Base-by-base conservation (phyloP, 1,140 invertebrate genomes). In the Aphidius gifuensis region DNA sequence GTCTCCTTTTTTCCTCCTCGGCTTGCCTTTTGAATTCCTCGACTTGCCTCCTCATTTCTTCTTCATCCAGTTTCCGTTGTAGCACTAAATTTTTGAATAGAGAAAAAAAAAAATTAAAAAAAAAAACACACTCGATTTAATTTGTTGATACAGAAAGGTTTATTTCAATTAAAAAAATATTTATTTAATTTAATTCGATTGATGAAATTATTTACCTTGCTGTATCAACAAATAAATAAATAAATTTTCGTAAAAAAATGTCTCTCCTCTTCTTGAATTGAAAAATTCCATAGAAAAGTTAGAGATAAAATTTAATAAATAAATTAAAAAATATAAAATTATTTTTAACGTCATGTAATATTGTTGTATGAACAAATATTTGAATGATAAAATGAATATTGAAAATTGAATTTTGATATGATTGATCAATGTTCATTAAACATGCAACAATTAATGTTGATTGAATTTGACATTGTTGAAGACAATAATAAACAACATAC, bases 1-100 rank as follows among this genome's bases (percentile, higher is more conserved):
- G 70, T 6, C 69, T 55, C 11, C 69, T 67, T 61, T 81, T 72
- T 7, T 73, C 73, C 21, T 74, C 73, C 23, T 74, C 76, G 23
- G 72, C 73, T 49, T 70, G 68, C 47, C 71, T 67, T 67, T 67
- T 65, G 48, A 65, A 61, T 63, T 68, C 66, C 61, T 65, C 64
- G 43, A 65, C 64, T 63, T 65, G 64, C 61, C 64, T 68, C 64
- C 66, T 67, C 44, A 67, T 51, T 23, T 64, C 66, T 21, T 67
- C 66, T 8, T 67, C 66, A 21, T 67, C 66, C 42, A 67, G 66
- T 53, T 67, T 67, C 11, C 66, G 66, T 47, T 67, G 66, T 9
- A 67, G 49, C 50, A 67, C 66, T 67, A 56, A 40, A 67, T 32
- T 32, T 32, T 32, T 32, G 23, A 32, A 32, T 32, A 32, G 4